phyloP scores from a whole-genome alignment of 2,113 vertebrate genomes.

The Anseranas semipalmata region DNA sequence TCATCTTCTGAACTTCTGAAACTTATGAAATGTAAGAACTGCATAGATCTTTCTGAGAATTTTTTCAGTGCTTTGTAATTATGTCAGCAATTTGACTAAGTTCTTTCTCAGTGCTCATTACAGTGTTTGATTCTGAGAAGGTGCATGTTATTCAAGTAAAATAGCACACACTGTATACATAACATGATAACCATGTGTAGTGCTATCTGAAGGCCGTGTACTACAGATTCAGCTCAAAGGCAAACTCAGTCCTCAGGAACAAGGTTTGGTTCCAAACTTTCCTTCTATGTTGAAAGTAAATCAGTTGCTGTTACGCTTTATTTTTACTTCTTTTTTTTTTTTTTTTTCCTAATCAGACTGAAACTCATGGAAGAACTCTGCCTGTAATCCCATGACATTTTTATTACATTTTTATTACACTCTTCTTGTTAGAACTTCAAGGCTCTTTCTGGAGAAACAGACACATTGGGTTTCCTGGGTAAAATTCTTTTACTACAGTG shows the following conservation, averaged over 20 bases:
- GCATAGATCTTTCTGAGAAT: neutral
- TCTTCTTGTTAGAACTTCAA: neutral
- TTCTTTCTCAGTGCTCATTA: neutral
- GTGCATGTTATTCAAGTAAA: neutral
- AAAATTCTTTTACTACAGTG: neutral
- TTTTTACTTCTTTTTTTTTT: neutral
- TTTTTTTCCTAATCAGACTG: neutral
- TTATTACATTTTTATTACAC: neutral
- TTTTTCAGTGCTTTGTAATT: neutral
- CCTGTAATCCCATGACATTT: neutral
- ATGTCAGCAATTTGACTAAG: neutral
- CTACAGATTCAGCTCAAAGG: neutral
- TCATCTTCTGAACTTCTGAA: neutral
- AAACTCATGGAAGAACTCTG: neutral
- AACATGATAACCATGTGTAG: neutral
- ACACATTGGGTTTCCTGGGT: neutral
- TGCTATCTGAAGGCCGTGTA: neutral
- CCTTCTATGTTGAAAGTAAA: neutral
- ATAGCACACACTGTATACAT: neutral
- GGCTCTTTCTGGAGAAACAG: neutral
- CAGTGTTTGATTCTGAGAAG: neutral
- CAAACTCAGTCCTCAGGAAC: neutral
- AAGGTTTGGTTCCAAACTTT: neutral
- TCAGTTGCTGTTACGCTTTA: neutral
- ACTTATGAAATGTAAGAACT: neutral